A percentile compares a stretch with the other conserved stretches of the same genome.
Conservation (phyloP, 2,888 invertebrate species). For the Hydriomena furcata region DNA sequence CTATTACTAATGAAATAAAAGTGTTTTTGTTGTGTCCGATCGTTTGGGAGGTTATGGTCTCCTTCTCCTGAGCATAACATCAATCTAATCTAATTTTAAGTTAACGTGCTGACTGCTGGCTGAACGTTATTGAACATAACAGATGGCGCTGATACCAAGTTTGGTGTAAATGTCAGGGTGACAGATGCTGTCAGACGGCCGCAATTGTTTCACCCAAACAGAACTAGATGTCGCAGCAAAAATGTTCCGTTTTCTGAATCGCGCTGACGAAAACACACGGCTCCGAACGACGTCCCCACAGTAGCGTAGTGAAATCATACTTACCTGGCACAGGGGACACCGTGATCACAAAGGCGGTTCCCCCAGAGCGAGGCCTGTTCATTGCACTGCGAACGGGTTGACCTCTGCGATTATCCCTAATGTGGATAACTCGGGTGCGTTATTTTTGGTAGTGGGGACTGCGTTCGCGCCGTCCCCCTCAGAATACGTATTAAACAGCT, state of each 20-base stretch:
- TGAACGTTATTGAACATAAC: too few relatives aligned
- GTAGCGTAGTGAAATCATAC: conserved; percentile 14
- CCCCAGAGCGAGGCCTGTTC: conserved; percentile 24
- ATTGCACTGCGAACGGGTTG: conserved; percentile 31
- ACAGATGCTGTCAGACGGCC: conserved; percentile 4
- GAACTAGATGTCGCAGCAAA: conserved; percentile 15
- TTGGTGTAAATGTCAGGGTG: not conserved
- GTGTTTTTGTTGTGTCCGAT: too few relatives aligned
- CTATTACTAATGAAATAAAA: too few relatives aligned
- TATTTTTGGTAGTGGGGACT: conserved; percentile 31
- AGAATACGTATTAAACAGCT: not conserved
- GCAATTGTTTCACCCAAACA: not conserved
- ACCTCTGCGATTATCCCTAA: conserved; percentile 34
- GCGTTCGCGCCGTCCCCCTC: conserved; percentile 28
- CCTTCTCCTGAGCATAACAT: too few relatives aligned
- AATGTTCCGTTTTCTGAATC: conserved; percentile 17
- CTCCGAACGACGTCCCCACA: not conserved
- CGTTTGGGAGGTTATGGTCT: too few relatives aligned
- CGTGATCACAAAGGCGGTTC: conserved; percentile 30
- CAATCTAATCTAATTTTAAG: too few relatives aligned
- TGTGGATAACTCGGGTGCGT: conserved; percentile 32
- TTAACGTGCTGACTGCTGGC: too few relatives aligned
- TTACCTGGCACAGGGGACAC: conserved; percentile 32
- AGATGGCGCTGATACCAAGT: conserved; percentile 3
- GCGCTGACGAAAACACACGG: conserved; percentile 25